A percentile compares a stretch with the other conserved stretches of the same genome.
Conservation (phyloP, 2,888 invertebrate genomes). For the Baronia brevicornis region DNA sequence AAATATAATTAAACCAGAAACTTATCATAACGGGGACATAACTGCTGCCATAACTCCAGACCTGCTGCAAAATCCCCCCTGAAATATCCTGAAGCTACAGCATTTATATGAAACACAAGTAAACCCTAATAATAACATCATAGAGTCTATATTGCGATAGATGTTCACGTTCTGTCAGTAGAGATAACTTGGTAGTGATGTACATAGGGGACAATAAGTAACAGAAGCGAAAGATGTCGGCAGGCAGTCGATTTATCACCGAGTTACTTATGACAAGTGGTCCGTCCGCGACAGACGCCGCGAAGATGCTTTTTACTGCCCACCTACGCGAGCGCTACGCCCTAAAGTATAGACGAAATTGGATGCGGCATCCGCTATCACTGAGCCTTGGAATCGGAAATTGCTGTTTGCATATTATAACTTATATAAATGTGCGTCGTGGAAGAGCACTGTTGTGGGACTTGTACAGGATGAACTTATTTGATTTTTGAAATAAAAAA, state of each 20-base stretch:
- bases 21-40: slow-evolving; percentile 57
- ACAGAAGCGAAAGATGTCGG: slow-evolving; percentile 61
- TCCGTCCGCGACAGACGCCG: slow-evolving; percentile 51
- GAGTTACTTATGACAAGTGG: slow-evolving; percentile 68
- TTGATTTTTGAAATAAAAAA: too few relatives aligned
- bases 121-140: not conserved
- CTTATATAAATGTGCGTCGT: too few relatives aligned
- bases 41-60: slow-evolving; percentile 44
- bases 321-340: slow-evolving; percentile 25
- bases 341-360: not conserved
- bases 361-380: slow-evolving; percentile 11
- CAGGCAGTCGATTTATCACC: slow-evolving; percentile 61
- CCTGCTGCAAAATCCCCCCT: slow-evolving; percentile 43
- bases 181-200: slow-evolving; percentile 22
- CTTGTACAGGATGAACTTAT: too few relatives aligned
- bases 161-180: not conserved
- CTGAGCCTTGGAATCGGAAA: too few relatives aligned
- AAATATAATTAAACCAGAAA: slow-evolving; percentile 56
- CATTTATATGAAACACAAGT: not conserved
- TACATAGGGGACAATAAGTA: slow-evolving; percentile 65
- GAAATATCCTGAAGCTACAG: slow-evolving; percentile 31
- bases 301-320: slow-evolving; percentile 62
- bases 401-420: too few relatives aligned
- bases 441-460: too few relatives aligned
- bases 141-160: slow-evolving; percentile 21